Percentiles rank a stretch among this genome's conserved stretches.
phyloP scores from a whole-genome alignment of 2,797 vertebrate genomes.

The Cetoscarus ocellatus region DNA sequence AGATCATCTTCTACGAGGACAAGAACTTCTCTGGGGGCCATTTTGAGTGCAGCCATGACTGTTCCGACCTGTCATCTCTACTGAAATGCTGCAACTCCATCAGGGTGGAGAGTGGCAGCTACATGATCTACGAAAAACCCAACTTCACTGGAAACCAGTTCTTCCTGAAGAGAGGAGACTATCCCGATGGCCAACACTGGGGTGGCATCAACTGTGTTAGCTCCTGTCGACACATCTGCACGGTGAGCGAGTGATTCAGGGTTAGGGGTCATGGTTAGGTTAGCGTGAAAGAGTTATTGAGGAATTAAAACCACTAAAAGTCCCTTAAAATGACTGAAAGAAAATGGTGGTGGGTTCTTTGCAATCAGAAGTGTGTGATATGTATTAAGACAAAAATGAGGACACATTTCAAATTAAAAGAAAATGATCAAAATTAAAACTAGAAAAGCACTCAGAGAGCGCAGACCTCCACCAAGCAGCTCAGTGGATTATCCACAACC shows the following conservation, averaged over 20 bases:
- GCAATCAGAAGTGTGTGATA: too few relatives aligned
- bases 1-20: slow-evolving; percentile 84
- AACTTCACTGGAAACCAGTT: slow-evolving; percentile 79
- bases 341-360: too few relatives aligned
- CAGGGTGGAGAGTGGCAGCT: slow-evolving; percentile 77
- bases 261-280: too few relatives aligned
- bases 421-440: too few relatives aligned
- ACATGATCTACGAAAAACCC: slow-evolving; percentile 78
- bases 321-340: too few relatives aligned
- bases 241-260: slow-evolving; percentile 34
- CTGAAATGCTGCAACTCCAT: slow-evolving; percentile 75
- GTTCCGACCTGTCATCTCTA: slow-evolving; percentile 58
- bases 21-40: slow-evolving; percentile 74
- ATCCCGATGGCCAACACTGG: slow-evolving; percentile 72
- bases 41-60: slow-evolving; percentile 69
- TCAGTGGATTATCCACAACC: too few relatives aligned
- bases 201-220: slow-evolving; percentile 54
- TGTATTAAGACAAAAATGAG: too few relatives aligned
- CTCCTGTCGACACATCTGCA: slow-evolving; percentile 67
- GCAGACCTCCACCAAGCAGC: too few relatives aligned
- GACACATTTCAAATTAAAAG: too few relatives aligned
- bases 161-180: slow-evolving; percentile 76
- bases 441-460: too few relatives aligned
- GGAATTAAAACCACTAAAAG: too few relatives aligned
- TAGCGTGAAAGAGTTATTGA: too few relatives aligned